Percentiles rank a stretch among this genome's conserved stretches.
Conservation (phyloP, 2,888 invertebrate genomes). For the Dasypolia templi region DNA sequence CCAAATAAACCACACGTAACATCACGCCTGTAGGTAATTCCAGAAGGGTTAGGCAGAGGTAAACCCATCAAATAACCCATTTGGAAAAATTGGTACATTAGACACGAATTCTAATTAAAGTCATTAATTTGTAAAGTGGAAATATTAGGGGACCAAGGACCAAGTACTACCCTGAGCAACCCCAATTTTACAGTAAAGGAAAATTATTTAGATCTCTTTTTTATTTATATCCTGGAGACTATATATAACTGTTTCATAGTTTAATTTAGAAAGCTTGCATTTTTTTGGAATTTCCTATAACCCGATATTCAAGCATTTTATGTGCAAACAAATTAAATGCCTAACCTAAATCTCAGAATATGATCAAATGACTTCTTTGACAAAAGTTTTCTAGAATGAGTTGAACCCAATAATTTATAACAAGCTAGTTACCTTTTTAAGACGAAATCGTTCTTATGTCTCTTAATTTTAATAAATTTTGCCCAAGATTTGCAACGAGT, state of each 20-base stretch:
- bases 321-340: constrained; percentile 15
- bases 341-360: neutral
- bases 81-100: neutral
- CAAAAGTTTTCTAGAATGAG: neutral
- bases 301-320: neutral
- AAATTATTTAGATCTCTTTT: neutral
- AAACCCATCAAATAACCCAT: too few species aligned
- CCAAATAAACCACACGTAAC: too few species aligned
- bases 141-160: neutral
- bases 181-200: neutral
- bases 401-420: neutral
- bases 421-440: neutral
- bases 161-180: constrained; percentile 8
- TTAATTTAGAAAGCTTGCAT: neutral
- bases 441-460: neutral
- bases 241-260: too few species aligned
- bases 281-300: neutral
- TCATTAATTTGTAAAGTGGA: neutral
- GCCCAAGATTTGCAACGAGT: constrained; percentile 95
- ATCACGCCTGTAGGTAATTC: too few species aligned
- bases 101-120: neutral
- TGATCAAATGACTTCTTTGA: neutral
- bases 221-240: too few species aligned
- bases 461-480: constrained; percentile 11
- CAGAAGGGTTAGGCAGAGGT: too few species aligned